Evolutionary conservation across 2,888 invertebrate genomes (phyloP).

Genomic region (Nomada goodeniana): DNA sequence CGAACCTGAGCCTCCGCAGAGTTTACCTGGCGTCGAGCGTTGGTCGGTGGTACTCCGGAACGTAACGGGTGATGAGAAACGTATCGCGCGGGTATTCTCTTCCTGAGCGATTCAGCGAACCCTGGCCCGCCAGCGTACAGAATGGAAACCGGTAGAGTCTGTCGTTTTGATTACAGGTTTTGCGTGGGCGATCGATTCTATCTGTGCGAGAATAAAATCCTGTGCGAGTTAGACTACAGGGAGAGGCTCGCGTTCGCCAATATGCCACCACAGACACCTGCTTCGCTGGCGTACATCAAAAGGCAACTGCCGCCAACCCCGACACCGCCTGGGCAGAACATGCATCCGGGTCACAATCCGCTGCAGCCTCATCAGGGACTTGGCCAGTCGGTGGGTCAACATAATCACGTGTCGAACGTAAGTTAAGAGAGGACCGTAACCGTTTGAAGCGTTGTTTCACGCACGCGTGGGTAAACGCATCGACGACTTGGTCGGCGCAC

Average conservation of each 20-base stretch:
- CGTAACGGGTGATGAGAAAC: conserved; percentile 16
- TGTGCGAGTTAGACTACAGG: conserved; percentile 99
- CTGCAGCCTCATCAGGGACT: conserved; percentile 80
- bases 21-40: not conserved
- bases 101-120: not conserved
- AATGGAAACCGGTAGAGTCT: not conserved
- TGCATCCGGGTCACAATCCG: conserved; percentile 80
- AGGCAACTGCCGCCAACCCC: conserved; percentile 86
- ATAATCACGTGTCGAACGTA: conserved; percentile 82
- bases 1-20: not conserved
- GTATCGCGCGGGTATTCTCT: conserved; percentile 2
- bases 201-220: conserved; percentile 98
- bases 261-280: conserved; percentile 95
- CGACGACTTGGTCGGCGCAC: conserved; percentile 8
- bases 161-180: conserved; percentile 88
- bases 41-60: not conserved
- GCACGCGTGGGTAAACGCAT: conserved; percentile 24
- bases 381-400: conserved; percentile 80
- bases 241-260: conserved; percentile 97
- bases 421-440: conserved; percentile 64
- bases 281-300: conserved; percentile 91
- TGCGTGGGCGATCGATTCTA: conserved; percentile 99
- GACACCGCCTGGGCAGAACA: conserved; percentile 79
- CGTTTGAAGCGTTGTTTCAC: conserved; percentile 34
- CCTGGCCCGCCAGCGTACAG: not conserved